Percentiles rank a stretch among this genome's conserved stretches.
phyloP scores from a whole-genome alignment of 2,797 vertebrate genomes.

The Hydrolagus colliei region DNA sequence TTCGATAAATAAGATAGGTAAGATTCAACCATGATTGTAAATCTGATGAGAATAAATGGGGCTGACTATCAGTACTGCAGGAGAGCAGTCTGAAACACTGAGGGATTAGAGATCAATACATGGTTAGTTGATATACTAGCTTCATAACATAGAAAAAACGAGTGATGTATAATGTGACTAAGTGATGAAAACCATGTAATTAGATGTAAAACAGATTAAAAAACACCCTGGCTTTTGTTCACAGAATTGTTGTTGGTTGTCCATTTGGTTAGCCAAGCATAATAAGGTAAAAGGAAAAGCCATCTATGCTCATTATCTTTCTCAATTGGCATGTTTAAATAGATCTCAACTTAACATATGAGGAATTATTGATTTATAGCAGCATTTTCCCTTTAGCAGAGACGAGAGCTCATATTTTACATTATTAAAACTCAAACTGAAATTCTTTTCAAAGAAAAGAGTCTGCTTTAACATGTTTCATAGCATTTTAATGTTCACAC shows the following conservation, averaged over 20 bases:
- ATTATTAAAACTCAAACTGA: not conserved
- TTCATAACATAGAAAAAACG: slow-evolving; percentile 23
- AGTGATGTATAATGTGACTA: slow-evolving; percentile 27
- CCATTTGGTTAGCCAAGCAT: slow-evolving; percentile 21
- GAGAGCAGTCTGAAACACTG: not conserved
- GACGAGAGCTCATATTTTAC: not conserved
- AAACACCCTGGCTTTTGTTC: slow-evolving; percentile 16
- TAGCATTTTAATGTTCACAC: not conserved
- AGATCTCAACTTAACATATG: not conserved
- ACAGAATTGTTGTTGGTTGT: slow-evolving; percentile 16
- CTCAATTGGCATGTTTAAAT: not conserved
- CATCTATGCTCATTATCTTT: not conserved
- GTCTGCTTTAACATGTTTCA: not conserved
- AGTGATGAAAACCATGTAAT: slow-evolving; percentile 29
- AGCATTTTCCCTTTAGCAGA: not conserved
- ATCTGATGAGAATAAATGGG: slow-evolving; percentile 30
- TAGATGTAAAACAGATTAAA: slow-evolving; percentile 28
- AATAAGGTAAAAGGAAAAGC: slow-evolving; percentile 19
- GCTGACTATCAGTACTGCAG: slow-evolving; percentile 1
- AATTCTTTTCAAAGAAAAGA: not conserved
- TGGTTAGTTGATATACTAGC: slow-evolving; percentile 31
- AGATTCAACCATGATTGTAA: not conserved
- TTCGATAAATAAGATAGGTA: slow-evolving; percentile 3
- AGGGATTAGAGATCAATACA: slow-evolving; percentile 24
- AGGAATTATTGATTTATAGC: not conserved